Conservation (phyloP, 2,797 vertebrate genomes). For the Fratercula arctica region DNA sequence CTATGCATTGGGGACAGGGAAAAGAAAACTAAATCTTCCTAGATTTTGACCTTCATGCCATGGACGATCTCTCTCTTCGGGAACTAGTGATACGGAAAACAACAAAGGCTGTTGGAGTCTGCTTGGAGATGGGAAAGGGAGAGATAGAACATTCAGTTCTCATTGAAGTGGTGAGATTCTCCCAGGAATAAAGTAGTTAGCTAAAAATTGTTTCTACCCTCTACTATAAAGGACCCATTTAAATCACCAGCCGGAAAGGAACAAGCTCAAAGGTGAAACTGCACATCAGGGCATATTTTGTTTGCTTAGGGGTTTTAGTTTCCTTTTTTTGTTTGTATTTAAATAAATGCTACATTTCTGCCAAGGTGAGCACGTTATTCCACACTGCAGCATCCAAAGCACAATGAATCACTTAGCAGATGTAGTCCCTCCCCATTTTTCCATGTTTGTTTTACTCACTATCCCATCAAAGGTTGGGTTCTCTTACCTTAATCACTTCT, state of each 20-base stretch:
- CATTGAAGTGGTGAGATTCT: background rate
- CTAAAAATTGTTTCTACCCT: background rate
- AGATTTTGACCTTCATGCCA: background rate
- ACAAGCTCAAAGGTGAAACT: background rate
- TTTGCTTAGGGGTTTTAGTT: background rate
- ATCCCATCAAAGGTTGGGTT: background rate
- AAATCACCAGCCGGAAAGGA: background rate
- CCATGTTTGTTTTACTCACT: background rate
- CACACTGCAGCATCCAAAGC: slow-evolving; percentile 1
- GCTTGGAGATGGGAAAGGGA: background rate
- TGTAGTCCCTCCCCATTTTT: background rate
- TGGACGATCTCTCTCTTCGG: background rate
- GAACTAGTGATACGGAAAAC: background rate
- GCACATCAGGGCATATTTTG: background rate
- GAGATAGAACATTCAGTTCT: background rate
- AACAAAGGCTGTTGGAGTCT: background rate
- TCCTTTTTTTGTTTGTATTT: background rate
- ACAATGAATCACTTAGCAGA: background rate
- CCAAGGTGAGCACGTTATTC: background rate
- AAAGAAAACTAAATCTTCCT: background rate
- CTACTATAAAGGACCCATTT: background rate
- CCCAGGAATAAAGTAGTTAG: background rate
- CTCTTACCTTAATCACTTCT: slow-evolving; percentile 93
- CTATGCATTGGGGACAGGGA: background rate
- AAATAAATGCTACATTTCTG: background rate